Evolutionary conservation across 2,888 invertebrate genomes (phyloP), one percentile per base, ranked within the genome.

Genomic region (Epistrophella euchroma): DNA sequence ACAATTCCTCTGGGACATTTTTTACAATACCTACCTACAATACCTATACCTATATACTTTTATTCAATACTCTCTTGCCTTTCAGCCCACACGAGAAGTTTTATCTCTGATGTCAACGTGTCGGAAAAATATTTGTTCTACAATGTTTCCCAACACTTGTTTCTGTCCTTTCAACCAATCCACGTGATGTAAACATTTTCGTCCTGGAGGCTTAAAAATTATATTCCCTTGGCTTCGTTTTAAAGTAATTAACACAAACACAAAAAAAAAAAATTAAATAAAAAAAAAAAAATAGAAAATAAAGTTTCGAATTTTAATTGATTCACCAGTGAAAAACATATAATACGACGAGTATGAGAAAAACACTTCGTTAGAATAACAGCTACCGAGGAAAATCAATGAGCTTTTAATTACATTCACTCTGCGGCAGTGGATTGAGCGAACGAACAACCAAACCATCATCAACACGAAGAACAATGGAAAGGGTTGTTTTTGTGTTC

Each of bases 331-430:
- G 56, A 17, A 32, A 56, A 32, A 56, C 17, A 56, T 32, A 56
- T 56, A 56, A 56, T 32, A 56, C 17, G 52, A 56, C 17, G 52
- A 52, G 52, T 28, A 52, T 52, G 25, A 52, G 25, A 52, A 56
- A 56, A 56, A 32, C 56, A 56, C 56, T 56, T 32, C 32, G 32
- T 56, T 56, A 56, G 56, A 56, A 56, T 56, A 56, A 56, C 56
- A 28, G 56, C 56, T 56, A 32, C 32, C 56, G 56, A 56, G 32
- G 32, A 56, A 56, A 56, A 56, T 56, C 56, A 56, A 56, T 56
- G 56, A 56, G 56, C 28, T 32, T 56, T 56, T 56, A 56, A 56
- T 56, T 56, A 56, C 56, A 56, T 56, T 32, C 56, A 32, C 56
- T 52, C 5, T 52, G 50, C 0, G 17, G 25, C 17, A 7, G 25